These are phyloP conservation scores for Numenius arquata DNA, from an alignment of 2,113 vertebrate genomes.

Conservation along the genomic window DNA sequence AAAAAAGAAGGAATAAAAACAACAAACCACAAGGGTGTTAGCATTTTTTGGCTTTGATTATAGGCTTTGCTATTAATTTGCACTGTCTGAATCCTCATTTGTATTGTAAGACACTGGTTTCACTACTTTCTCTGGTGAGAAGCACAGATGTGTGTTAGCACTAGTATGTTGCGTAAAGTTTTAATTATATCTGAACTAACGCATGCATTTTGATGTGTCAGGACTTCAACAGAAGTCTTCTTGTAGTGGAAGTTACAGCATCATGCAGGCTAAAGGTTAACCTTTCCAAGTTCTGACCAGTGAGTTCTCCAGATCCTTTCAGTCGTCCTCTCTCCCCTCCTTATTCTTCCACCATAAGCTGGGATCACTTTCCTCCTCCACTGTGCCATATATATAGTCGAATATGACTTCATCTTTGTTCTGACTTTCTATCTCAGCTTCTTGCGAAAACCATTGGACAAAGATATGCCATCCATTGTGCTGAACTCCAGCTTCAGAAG, in stretches of 20 bases:
- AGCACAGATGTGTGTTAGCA: not conserved
- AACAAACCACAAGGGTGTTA: not conserved
- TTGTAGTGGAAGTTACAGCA: not conserved
- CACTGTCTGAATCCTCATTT: not conserved
- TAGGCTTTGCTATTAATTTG: not conserved
- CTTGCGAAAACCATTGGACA: not conserved
- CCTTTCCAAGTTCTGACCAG: not conserved
- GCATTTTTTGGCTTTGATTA: not conserved
- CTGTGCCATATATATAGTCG: not conserved
- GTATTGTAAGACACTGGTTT: not conserved
- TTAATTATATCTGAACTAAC: not conserved
- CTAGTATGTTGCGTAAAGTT: not conserved
- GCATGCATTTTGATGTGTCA: not conserved
- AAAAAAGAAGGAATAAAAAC: not conserved
- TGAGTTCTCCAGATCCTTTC: not conserved
- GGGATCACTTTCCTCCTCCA: not conserved
- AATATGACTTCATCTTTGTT: not conserved
- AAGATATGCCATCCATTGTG: not conserved
- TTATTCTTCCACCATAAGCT: not conserved
- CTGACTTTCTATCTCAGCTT: not conserved
- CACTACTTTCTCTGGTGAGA: not conserved
- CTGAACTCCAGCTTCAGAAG: not conserved
- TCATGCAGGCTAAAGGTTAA: not conserved
- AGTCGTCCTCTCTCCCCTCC: not conserved
- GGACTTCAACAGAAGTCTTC: not conserved